These are phyloP conservation scores for Barnardius zonarius DNA, from an alignment of 2,113 vertebrate genomes.

Conservation along the genomic window DNA sequence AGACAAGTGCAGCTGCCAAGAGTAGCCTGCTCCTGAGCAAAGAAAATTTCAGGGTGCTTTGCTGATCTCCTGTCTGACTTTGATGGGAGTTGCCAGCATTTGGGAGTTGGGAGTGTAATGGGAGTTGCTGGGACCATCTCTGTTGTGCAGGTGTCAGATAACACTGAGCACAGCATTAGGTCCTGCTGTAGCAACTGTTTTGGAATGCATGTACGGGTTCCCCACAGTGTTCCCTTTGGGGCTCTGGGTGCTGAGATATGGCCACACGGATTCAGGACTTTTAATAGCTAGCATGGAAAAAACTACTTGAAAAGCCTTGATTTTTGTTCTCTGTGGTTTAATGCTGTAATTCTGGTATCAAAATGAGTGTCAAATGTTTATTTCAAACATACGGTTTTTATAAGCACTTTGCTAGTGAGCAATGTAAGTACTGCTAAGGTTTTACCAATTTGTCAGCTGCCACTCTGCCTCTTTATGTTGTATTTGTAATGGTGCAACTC, in stretches of 20 bases:
- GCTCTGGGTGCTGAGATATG: background rate
- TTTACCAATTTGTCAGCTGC: slow-evolving; percentile 24
- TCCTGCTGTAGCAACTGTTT: background rate
- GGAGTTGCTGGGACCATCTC: background rate
- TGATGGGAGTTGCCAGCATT: background rate
- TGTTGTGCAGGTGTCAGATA: background rate
- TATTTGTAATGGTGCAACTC: background rate
- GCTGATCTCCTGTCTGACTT: background rate
- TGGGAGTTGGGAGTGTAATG: background rate
- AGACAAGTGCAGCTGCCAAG: background rate
- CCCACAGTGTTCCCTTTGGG: background rate
- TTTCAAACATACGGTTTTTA: background rate
- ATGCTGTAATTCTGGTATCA: background rate
- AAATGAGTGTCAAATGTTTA: background rate
- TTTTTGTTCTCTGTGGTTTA: background rate
- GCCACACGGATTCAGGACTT: background rate
- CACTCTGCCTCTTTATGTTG: background rate
- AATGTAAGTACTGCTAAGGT: background rate
- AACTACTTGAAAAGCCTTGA: background rate
- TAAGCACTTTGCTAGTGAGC: background rate
- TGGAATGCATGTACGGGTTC: rapidly evolving
- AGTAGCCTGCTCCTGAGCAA: background rate
- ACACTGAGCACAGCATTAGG: background rate
- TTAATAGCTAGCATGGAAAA: background rate
- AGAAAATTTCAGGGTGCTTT: background rate